Evolutionary conservation across 2,888 invertebrate genomes (phyloP), one percentile per base, ranked within the genome.

Genomic region (Cosmia pyralina): DNA sequence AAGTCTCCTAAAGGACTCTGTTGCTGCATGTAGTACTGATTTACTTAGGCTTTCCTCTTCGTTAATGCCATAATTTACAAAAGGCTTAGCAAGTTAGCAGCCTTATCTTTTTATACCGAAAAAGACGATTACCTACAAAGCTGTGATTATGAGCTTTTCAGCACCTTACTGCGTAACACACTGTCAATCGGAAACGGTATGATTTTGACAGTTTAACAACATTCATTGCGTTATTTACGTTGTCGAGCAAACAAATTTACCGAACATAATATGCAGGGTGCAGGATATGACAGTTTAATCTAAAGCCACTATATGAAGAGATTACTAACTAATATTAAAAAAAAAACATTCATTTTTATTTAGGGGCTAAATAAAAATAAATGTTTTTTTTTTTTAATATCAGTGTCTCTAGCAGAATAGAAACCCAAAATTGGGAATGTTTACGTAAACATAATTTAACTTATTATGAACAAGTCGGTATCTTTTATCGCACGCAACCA

Each of bases 401-500:
- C n/a, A n/a, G n/a, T n/a, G n/a, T n/a, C n/a, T n/a, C n/a, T n/a
- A n/a, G n/a, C 34, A 53, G 22, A 52, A 28, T 17, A 22, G 34
- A 59, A 58, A 63, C n/a, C 38, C 8, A 60, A 70, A 46, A 48
- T 3, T 17, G 8, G 10, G 17, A 34, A 55, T 65, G 17, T 22
- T 64, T 69, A 57, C 17, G 38, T 62, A 53, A 73, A 78, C 55
- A 64, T 66, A 48, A 48, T 69, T 46, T 55, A 46, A 74, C 50
- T 50, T 64, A 63, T 65, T 66, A 59, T 68, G 66, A 73, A 74
- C 34, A 55, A 58, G 65, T 66, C 58, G 44, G 55, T 67, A 64
- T 62, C 41, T 79, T 75, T 72, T 82, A 79, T 75, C 62, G 72
- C 11, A 62, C 53, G 11, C 67, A 62, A 71, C 64, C 70, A 74